Conservation (phyloP, 2,888 invertebrate species). For the Drosophila falleni region DNA sequence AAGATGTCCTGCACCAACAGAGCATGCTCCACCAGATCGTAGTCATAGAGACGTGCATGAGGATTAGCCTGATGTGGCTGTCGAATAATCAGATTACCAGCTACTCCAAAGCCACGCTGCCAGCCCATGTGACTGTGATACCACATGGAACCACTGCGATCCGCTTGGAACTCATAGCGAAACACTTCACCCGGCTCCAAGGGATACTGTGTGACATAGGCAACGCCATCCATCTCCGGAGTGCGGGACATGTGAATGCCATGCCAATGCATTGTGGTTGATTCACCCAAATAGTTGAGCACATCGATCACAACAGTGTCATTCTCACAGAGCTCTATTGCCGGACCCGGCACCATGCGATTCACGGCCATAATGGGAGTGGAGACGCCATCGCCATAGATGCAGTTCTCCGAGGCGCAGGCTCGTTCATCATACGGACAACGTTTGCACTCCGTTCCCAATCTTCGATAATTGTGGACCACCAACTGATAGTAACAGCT, state of each 20-base stretch:
- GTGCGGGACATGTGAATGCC: slow-evolving; percentile 79
- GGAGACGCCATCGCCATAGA: slow-evolving; percentile 82
- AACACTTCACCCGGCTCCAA: slow-evolving; percentile 79
- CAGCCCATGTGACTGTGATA: slow-evolving; percentile 83
- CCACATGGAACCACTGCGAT: slow-evolving; percentile 82
- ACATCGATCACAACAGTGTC: slow-evolving; percentile 83
- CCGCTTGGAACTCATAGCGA: slow-evolving; percentile 79
- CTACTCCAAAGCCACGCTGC: slow-evolving; percentile 81
- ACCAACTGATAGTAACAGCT: slow-evolving; percentile 82
- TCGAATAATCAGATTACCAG: slow-evolving; percentile 77
- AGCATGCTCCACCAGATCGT: slow-evolving; percentile 82
- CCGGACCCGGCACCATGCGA: slow-evolving; percentile 81
- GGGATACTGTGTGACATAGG: slow-evolving; percentile 81
- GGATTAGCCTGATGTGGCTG: slow-evolving; percentile 74
- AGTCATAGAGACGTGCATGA: slow-evolving; percentile 81
- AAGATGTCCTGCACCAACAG: slow-evolving; percentile 82
- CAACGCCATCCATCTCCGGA: slow-evolving; percentile 83
- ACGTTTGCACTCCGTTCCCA: slow-evolving; percentile 81
- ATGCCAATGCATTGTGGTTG: slow-evolving; percentile 83
- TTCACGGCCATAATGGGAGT: slow-evolving; percentile 82
- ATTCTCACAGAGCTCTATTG: slow-evolving; percentile 83
- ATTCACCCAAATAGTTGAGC: slow-evolving; percentile 79
- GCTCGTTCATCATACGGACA: slow-evolving; percentile 73
- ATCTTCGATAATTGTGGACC: slow-evolving; percentile 80
- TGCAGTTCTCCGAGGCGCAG: slow-evolving; percentile 76